Percentiles rank a stretch among this genome's conserved stretches.
Conservation (phyloP, 2,888 invertebrate species). For the Odontocerum albicorne region DNA sequence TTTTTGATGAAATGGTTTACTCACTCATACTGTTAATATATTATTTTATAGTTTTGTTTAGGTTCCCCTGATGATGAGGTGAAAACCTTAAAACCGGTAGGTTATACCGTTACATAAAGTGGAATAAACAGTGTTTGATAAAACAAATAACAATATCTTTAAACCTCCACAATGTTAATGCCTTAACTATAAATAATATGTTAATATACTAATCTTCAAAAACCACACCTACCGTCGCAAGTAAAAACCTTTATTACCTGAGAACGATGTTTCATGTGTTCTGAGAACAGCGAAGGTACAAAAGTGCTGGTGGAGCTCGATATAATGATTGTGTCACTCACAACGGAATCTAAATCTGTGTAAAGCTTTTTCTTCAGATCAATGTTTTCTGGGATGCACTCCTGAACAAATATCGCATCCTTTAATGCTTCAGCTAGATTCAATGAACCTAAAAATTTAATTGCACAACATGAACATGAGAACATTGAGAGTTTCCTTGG, state of each 20-base stretch:
- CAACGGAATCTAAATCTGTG: slow-evolving; percentile 72
- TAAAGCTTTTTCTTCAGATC: slow-evolving; percentile 83
- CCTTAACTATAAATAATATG: no score
- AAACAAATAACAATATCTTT: no score
- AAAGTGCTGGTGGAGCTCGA: slow-evolving; percentile 95
- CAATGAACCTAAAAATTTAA: slow-evolving; percentile 67
- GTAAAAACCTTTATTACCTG: slow-evolving; percentile 48
- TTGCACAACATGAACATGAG: no score
- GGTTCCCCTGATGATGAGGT: no score
- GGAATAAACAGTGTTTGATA: no score
- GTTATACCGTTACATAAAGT: no score
- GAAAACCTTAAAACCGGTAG: no score
- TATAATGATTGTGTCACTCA: slow-evolving; percentile 75
- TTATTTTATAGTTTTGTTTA: no score
- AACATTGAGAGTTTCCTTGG: no score
- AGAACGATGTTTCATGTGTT: slow-evolving; percentile 70
- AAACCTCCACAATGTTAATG: no score
- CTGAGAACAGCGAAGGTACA: slow-evolving; percentile 84
- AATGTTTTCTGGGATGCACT: slow-evolving; percentile 90
- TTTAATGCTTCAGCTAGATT: slow-evolving; percentile 71
- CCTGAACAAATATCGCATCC: slow-evolving; percentile 82
- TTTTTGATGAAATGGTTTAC: no score
- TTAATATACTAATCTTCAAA: neutral
- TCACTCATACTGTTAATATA: no score
- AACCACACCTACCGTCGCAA: neutral